These are phyloP conservation scores for Aphidius ervi DNA, from an alignment of 1,140 invertebrate species.

Conservation along the genomic window DNA sequence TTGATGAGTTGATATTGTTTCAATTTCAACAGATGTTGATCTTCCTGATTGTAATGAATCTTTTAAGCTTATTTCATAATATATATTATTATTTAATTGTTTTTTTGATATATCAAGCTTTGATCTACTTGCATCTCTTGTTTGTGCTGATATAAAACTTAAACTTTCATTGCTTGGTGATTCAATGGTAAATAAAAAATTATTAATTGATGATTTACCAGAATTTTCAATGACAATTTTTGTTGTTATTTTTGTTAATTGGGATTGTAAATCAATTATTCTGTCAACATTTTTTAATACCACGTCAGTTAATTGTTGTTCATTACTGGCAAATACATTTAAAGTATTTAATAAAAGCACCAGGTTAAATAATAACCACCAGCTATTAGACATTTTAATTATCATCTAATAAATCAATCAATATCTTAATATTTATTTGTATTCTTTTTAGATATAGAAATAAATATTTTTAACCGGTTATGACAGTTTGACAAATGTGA, in stretches of 20 bases:
- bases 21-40: slow-evolving; percentile 63
- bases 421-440: slow-evolving; percentile 62
- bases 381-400: slow-evolving; percentile 3
- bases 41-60: slow-evolving; percentile 59
- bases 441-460: slow-evolving; percentile 56
- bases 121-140: slow-evolving; percentile 60
- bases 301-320: slow-evolving; percentile 49
- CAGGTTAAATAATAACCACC: background rate
- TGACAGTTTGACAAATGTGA: too few relatives aligned
- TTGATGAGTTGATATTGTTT: slow-evolving; percentile 72
- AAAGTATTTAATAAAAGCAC: background rate
- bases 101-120: slow-evolving; percentile 57
- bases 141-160: slow-evolving; percentile 66
- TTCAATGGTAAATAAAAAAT: slow-evolving; percentile 71
- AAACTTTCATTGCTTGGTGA: slow-evolving; percentile 60
- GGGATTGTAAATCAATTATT: slow-evolving; percentile 80
- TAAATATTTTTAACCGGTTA: too few relatives aligned
- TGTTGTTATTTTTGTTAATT: slow-evolving; percentile 80
- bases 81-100: slow-evolving; percentile 55
- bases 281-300: slow-evolving; percentile 80
- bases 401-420: slow-evolving; percentile 22
- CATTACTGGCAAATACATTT: slow-evolving; percentile 1
- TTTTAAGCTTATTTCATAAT: slow-evolving; percentile 63
- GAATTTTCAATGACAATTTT: slow-evolving; percentile 70
- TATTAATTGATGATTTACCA: slow-evolving; percentile 53